Evolutionary conservation across 2,888 invertebrate genomes (phyloP), one percentile per base, ranked within the genome.

Genomic region (Amblyjoppa fuscipennis): DNA sequence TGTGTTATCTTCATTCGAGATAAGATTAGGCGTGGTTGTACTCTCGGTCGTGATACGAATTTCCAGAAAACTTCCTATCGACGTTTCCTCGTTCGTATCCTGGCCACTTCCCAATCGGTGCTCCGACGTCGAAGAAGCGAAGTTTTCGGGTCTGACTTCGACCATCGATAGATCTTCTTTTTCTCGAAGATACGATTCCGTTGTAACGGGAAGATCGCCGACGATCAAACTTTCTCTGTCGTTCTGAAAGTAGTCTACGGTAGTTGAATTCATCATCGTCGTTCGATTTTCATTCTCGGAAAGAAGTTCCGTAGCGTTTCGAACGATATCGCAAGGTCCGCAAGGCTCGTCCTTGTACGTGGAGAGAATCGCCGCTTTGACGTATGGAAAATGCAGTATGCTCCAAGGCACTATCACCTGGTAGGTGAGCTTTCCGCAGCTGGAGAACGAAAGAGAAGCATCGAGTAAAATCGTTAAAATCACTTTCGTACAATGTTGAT

Each of bases 391-490:
- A 51, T 92, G 91, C 56, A 93, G 84, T 81, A 93, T 92, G 74
- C 94, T 94, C 94, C 94, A 94, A 0, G 94, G 94, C 28, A 92
- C 90, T 56, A 94, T 93, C 2, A 94, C 91, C 88, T 94, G 92
- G 77, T 93, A 94, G 0, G 93, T 91, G 74, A 94, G 77, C 86
- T 90, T 92, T 2, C 94, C 94, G 86, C 94, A 94, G 16, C 93
- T 93, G 74, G 20, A 83, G 38, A 28, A 49, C 49, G 45, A 4
- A 51, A 69, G 2, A 64, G 31, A 64, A 64, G n/a, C 64, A 56
- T 70, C 28, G 1, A 61, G 31, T 45, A 53, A 80, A 61, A 28
- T 28, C 16, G 16, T 16, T 31, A 31, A 6, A 16, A 56, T 7
- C 20, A 20, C 3, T 53, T 20, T 25, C 20, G 53, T n/a, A n/a